Evolutionary conservation across 30 jellyfish, hydroid and myxozoan species (phyloP), one percentile per base, ranked within the genome.

Genomic region (Chironex yamaguchii): DNA sequence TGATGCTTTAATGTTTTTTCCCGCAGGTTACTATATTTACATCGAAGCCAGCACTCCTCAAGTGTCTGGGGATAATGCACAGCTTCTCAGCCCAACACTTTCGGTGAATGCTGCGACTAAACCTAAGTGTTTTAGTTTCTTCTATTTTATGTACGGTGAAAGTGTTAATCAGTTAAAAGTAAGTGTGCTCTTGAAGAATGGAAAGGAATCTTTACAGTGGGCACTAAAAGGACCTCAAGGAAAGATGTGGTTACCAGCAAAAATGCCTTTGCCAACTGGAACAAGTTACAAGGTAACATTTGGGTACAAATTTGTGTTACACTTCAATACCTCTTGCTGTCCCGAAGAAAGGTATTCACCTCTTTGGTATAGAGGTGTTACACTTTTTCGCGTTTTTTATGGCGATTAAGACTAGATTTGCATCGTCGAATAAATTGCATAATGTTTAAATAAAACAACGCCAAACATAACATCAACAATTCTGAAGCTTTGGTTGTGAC

Each of bases 151-250:
- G 98, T 67, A 65, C 66, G 98, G 98, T 3, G 62, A 49, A 13
- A n/a, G 78, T 12, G 85, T 91, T 69, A 94, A 92, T 20, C 42
- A 21, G 12, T 49, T 91, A 63, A 84, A 63, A 21, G 96, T 91
- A 13, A 65, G 66, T 36, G 70, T 65, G 12, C 52, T 36, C 13
- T 51, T 51, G 27, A 68, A 31, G 14, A 23, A 36, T 23, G 62
- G 63, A 1, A 62, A 48, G 9, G 67, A 42, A 53, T 82, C 62
- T n/a, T 11, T 31, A 17, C 35, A 67, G 49, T 91, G 98, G 98
- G 2, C 87, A n/a, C 36, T 91, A 69, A 72, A 58, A 31, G 96
- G 96, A 4, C 34, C 76, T 33, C 98, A 91, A 85, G 98, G 96
- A 53, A 32, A 23, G 36, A 34, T 17, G 21, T 91, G 98, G 98